Conservation (phyloP, 2,888 invertebrate species). For the Anoncus sp. region DNA sequence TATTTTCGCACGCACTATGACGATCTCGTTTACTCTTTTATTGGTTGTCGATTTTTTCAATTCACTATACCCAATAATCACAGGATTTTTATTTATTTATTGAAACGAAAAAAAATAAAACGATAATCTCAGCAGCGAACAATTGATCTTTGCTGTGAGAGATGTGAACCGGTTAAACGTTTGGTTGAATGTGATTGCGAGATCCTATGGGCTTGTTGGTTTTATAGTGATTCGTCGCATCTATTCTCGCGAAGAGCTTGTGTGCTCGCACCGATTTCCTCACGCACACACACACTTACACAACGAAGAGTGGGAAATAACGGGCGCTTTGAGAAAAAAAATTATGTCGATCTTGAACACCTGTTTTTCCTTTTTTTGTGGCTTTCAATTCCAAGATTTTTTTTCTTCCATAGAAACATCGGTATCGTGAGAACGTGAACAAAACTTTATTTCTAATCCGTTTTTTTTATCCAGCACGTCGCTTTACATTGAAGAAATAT, state of each 20-base stretch:
- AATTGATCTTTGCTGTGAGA: too few relatives aligned
- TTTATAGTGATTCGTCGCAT: constrained; percentile 69
- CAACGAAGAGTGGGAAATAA: not conserved
- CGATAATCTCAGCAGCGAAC: not conserved
- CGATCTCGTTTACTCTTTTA: not conserved
- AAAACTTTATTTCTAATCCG: too few relatives aligned
- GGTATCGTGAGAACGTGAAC: too few relatives aligned
- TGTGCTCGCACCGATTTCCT: constrained; percentile 12
- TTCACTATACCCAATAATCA: not conserved
- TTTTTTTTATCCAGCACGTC: too few relatives aligned
- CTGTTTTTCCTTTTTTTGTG: not conserved
- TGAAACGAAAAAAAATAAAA: too few relatives aligned
- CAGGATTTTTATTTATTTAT: too few relatives aligned
- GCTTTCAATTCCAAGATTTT: not conserved
- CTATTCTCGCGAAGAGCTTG: constrained; percentile 33
- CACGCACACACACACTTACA: constrained; percentile 7
- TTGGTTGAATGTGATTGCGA: constrained; percentile 69
- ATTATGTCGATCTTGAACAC: constrained; percentile 20
- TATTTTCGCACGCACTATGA: constrained; percentile 16
- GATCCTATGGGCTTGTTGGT: constrained; percentile 68
- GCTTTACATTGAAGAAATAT: too few relatives aligned
- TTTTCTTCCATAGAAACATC: too few relatives aligned
- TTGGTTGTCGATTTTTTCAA: not conserved
- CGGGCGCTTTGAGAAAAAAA: constrained; percentile 1
- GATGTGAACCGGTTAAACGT: constrained; percentile 66